These are phyloP conservation scores for Conus ventricosus DNA, from an alignment of 1,140 invertebrate genomes.

Conservation along the genomic window DNA sequence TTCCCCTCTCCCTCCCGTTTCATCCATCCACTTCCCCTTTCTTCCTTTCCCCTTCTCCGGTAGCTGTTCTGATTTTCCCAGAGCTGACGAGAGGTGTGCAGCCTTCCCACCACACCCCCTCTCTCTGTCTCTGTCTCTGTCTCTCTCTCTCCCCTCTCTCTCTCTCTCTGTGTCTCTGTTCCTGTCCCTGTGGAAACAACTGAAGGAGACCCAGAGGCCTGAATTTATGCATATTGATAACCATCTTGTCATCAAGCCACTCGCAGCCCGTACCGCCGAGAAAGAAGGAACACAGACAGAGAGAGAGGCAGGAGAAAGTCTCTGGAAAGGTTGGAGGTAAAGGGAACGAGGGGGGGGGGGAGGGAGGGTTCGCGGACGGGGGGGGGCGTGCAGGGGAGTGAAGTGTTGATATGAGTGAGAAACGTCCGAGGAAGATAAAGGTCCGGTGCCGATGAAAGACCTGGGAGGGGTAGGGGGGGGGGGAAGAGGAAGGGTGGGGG, in stretches of 20 bases:
- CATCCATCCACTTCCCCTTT: neutral
- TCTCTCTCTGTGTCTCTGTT: neutral
- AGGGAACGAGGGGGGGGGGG: no score
- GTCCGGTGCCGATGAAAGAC: no score
- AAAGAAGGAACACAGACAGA: no score
- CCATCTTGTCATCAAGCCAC: neutral
- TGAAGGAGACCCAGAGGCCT: neutral
- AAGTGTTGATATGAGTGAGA: no score
- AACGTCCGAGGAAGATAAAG: no score
- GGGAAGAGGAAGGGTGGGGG: no score
- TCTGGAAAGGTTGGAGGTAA: no score
- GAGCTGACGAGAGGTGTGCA: neutral
- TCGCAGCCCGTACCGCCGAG: no score
- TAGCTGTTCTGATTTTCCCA: neutral
- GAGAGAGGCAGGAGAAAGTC: no score
- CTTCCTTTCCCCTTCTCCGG: no score
- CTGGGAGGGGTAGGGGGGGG: no score
- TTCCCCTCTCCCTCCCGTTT: neutral
- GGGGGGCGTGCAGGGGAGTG: neutral
- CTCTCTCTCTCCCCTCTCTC: neutral
- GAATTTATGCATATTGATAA: slow-evolving; percentile 32
- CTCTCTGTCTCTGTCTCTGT: neutral
- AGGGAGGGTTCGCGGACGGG: no score
- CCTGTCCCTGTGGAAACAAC: neutral
- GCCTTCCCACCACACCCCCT: slow-evolving; percentile 17